Evolutionary conservation across 1,140 invertebrate species (phyloP).

Genomic region (Acromyrmex charruanus): DNA sequence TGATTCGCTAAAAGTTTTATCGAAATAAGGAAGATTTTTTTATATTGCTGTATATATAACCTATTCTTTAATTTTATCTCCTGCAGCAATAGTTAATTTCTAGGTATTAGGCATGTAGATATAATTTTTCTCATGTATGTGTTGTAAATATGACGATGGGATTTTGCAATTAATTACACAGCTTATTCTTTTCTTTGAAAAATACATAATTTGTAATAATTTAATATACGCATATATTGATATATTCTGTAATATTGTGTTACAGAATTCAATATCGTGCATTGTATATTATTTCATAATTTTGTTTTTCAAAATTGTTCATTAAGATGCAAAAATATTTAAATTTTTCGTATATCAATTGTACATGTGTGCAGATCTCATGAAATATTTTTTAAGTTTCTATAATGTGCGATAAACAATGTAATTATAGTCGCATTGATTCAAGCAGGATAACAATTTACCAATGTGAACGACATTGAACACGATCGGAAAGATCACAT

Average conservation of each 20-base stretch:
- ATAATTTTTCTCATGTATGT: slow-evolving; percentile 33
- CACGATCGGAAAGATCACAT: slow-evolving; percentile 33
- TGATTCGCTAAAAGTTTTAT: slow-evolving; percentile 28
- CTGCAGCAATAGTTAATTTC: slow-evolving; percentile 24
- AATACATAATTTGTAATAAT: slow-evolving; percentile 13
- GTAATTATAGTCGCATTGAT: slow-evolving; percentile 1
- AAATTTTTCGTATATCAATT: background rate
- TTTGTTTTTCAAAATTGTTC: slow-evolving; percentile 7
- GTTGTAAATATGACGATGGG: slow-evolving; percentile 38
- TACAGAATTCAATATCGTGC: background rate
- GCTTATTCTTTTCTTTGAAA: slow-evolving; percentile 10
- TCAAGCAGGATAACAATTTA: slow-evolving; percentile 18
- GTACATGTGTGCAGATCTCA: slow-evolving; percentile 29
- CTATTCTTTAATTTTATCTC: slow-evolving; percentile 29
- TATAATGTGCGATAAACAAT: background rate
- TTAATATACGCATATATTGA: background rate
- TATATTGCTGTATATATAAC: slow-evolving; percentile 38
- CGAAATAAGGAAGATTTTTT: background rate
- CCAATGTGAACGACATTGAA: background rate
- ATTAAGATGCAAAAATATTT: background rate
- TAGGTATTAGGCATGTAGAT: slow-evolving; percentile 28
- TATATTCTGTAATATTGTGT: background rate
- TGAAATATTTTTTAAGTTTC: background rate
- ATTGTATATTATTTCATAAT: slow-evolving; percentile 14
- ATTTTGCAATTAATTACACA: slow-evolving; percentile 40